Evolutionary conservation across 30 jellyfish, hydroid and myxozoan species (phyloP), one percentile per base, ranked within the genome.

Genomic region (Calvadosia cruxmelitensis): DNA sequence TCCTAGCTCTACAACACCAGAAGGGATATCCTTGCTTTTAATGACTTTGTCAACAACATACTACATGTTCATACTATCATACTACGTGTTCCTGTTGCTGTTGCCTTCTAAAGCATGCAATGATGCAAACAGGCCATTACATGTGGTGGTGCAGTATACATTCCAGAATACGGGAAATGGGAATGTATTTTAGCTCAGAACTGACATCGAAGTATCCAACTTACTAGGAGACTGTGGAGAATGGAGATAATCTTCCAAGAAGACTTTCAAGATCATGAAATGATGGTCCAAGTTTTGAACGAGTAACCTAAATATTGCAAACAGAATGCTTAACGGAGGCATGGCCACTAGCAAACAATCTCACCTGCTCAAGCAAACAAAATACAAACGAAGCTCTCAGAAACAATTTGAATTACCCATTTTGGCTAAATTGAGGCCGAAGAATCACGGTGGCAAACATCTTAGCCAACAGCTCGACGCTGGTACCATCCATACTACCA

Each of bases 371-470:
- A 42, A 42, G 10, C 34, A 63, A 3, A 51, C 36, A 29, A 2
- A 62, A 0, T 62, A 27, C 70, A 13, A 62, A 16, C 30, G 3
- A 64, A 20, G 3, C 13, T 25, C 2, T 1, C 27, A 64, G 20
- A n/a, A 2, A 67, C 30, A 66, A 67, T 27, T 15, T 32, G 24
- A 27, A 27, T 20, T 13, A 3, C 27, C n/a, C 52, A 71, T 68
- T 53, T 71, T 3, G 82, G 15, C 57, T 5, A 42, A n/a, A n/a
- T n/a, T 16, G 32, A 23, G 96, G 96, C 48, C 96, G 79, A 1
- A 85, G 62, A 23, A 85, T 29, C 66, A 78, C 62, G 31, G 72
- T 78, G 31, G 92, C 51, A 53, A 85, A 85, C 23, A 70, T 71
- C 2, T 76, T 65, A 27, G 70, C 65, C 13, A 85, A 34, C 52